Evolutionary conservation across 2,113 vertebrate species (phyloP).

Genomic region (Triplophysa dalaica): DNA sequence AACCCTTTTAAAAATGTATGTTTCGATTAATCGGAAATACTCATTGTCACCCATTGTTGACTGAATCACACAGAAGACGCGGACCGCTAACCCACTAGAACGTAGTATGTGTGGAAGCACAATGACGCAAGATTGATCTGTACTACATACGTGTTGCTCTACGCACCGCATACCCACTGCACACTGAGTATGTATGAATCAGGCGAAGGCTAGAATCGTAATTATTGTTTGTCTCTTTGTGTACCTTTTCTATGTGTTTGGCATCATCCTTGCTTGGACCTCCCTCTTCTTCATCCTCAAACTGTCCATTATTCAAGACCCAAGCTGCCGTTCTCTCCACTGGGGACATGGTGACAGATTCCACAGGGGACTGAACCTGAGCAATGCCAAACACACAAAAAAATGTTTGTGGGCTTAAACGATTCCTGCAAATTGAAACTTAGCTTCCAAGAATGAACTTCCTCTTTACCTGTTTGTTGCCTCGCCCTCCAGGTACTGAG

Average conservation of each 20-base stretch:
- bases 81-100: too few relatives aligned
- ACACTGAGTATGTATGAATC: too few relatives aligned
- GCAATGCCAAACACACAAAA: neutral
- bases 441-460: neutral
- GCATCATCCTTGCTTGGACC: conserved; percentile 75
- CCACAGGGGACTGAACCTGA: conserved; percentile 85
- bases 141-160: too few relatives aligned
- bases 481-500: conserved; percentile 77
- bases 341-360: conserved; percentile 89
- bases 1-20: too few relatives aligned
- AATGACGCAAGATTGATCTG: too few relatives aligned
- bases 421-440: neutral
- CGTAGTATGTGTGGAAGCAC: too few relatives aligned
- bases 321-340: conserved; percentile 96
- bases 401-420: neutral
- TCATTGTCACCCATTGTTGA: too few relatives aligned
- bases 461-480: conserved; percentile 65
- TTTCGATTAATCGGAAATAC: too few relatives aligned
- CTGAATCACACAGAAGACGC: too few relatives aligned
- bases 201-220: too few relatives aligned
- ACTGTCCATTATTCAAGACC: conserved; percentile 94
- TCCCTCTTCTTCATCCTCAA: conserved; percentile 83
- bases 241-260: conserved; percentile 88
- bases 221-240: neutral
- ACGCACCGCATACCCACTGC: too few relatives aligned